These are phyloP conservation scores for Morpho helenor DNA, from an alignment of 2,888 invertebrate species.

Conservation along the genomic window DNA sequence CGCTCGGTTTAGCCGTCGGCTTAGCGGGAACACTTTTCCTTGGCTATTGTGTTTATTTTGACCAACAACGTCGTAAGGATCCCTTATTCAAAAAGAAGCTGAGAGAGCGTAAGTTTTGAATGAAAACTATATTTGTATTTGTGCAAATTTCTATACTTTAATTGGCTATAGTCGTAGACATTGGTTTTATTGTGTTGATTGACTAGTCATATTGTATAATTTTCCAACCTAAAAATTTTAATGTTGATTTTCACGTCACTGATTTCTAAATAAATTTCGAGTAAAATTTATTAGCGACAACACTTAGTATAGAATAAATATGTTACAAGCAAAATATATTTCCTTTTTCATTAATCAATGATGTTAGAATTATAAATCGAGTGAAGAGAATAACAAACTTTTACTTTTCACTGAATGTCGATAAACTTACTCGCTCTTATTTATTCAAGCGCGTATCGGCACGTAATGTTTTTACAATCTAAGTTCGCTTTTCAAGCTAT, in stretches of 20 bases:
- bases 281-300: background rate
- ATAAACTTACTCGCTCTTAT: too few species aligned
- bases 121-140: constrained; percentile 8
- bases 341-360: too few species aligned
- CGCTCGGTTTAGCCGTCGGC: constrained; percentile 92
- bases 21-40: constrained; percentile 94
- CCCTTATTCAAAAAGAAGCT: constrained; percentile 98
- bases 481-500: too few species aligned
- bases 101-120: constrained; percentile 89
- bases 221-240: constrained; percentile 31
- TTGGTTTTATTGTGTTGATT: background rate
- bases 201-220: constrained; percentile 26
- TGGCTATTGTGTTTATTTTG: constrained; percentile 99
- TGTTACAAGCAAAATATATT: too few species aligned
- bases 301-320: too few species aligned
- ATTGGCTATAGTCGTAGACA: background rate
- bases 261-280: background rate
- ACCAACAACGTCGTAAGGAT: constrained; percentile 94
- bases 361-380: too few species aligned
- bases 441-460: too few species aligned
- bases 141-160: background rate
- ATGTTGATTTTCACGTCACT: background rate
- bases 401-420: too few species aligned
- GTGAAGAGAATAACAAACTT: too few species aligned
- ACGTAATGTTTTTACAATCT: too few species aligned